Evolutionary conservation across 2,113 vertebrate species (phyloP).

Genomic region (Poicephalus meyeri): DNA sequence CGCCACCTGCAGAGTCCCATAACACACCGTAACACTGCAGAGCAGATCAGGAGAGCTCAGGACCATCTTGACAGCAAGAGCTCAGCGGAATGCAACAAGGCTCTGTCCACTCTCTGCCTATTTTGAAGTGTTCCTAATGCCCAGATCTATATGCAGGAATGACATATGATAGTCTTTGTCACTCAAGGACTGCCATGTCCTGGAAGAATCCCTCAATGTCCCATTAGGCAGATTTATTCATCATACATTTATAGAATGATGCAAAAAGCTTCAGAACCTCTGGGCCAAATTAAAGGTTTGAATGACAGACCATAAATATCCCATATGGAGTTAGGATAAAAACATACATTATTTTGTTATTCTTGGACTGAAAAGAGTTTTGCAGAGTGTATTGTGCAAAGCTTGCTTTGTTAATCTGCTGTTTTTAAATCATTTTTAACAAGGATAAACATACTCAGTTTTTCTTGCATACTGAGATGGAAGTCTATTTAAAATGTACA

Average conservation of each 20-base stretch:
- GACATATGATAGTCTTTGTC: background rate
- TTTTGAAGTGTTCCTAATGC: background rate
- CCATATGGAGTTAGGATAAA: background rate
- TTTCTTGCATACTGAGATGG: background rate
- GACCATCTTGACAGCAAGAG: background rate
- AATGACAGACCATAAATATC: background rate
- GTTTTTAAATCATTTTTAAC: background rate
- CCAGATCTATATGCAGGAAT: background rate
- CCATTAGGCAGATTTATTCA: background rate
- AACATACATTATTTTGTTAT: background rate
- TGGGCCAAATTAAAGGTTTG: background rate
- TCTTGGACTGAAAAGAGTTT: background rate
- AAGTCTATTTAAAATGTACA: conserved; percentile 15
- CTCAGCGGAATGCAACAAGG: background rate
- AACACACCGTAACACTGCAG: background rate
- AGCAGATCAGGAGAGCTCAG: background rate
- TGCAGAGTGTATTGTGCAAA: background rate
- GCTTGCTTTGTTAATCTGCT: background rate
- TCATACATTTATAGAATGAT: fast-evolving
- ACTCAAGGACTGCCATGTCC: background rate
- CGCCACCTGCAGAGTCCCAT: background rate
- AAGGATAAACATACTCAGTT: background rate
- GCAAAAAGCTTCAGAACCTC: background rate
- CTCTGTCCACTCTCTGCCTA: background rate
- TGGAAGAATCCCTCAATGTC: background rate